phyloP scores from a whole-genome alignment of 1,140 invertebrate species.

The Carcinoscorpius rotundicauda region DNA sequence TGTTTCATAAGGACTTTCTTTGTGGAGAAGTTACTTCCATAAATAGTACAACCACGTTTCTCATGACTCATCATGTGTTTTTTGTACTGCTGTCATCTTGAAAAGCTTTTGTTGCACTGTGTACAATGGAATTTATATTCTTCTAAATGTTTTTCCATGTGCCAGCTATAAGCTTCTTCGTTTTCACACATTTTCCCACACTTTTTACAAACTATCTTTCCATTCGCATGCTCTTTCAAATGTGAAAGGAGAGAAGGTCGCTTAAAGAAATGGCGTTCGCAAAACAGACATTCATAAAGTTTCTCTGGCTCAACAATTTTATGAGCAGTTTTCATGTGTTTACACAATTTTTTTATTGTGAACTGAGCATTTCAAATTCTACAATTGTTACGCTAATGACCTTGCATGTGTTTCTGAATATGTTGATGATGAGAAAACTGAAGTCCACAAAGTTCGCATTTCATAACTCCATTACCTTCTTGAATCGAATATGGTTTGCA shows the following conservation, averaged over 20 bases:
- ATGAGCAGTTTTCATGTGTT: slow-evolving; percentile 17
- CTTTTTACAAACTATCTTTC: slow-evolving; percentile 25
- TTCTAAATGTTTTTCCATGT: slow-evolving; percentile 24
- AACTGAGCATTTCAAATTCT: slow-evolving; percentile 15
- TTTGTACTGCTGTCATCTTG: slow-evolving; percentile 20
- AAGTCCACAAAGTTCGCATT: slow-evolving; percentile 13
- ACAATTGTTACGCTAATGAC: slow-evolving; percentile 18
- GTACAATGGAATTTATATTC: slow-evolving; percentile 23
- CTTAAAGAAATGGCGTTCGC: slow-evolving; percentile 19
- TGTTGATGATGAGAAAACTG: slow-evolving; percentile 10
- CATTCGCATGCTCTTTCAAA: slow-evolving; percentile 24
- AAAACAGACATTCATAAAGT: slow-evolving; percentile 15
- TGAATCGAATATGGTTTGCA: too few species aligned
- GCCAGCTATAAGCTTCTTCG: slow-evolving; percentile 20
- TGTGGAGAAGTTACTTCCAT: slow-evolving; percentile 20
- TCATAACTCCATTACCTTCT: too few species aligned
- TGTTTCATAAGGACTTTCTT: slow-evolving; percentile 22
- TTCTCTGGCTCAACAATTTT: too few species aligned
- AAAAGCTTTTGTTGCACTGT: slow-evolving; percentile 24
- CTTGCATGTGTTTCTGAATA: slow-evolving; percentile 14
- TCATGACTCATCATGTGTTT: slow-evolving; percentile 24
- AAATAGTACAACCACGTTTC: slow-evolving; percentile 22
- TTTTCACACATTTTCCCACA: slow-evolving; percentile 27
- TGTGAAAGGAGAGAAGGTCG: slow-evolving; percentile 22
- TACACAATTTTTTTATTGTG: slow-evolving; percentile 19